These are phyloP conservation scores for Dipodomys ordii DNA, from an alignment of 2,113 vertebrate genomes.

Conservation along the genomic window DNA sequence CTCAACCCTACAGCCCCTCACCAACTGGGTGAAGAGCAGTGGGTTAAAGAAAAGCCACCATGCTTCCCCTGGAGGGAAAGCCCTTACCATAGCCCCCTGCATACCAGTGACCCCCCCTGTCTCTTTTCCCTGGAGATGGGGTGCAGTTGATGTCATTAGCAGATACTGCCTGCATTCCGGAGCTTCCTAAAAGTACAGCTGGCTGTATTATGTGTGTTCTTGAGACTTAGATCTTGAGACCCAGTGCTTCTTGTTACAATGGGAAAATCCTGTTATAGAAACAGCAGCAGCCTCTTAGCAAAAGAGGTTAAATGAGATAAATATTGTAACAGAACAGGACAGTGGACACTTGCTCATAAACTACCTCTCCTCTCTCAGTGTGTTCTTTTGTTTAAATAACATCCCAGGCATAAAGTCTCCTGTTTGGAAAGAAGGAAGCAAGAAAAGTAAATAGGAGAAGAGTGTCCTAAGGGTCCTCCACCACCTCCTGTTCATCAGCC, in stretches of 20 bases:
- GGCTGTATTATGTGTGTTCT: neutral
- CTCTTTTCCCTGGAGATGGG: neutral
- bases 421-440: neutral
- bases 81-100: too few relatives aligned
- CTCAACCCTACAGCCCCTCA: neutral
- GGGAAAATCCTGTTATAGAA: neutral
- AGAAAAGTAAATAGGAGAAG: neutral
- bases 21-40: neutral
- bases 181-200: neutral
- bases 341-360: too few relatives aligned
- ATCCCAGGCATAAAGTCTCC: neutral
- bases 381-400: neutral
- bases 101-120: rapidly evolving
- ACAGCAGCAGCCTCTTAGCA: neutral
- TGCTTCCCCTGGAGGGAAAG: neutral
- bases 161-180: neutral
- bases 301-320: neutral
- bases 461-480: neutral
- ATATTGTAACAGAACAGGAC: rapidly evolving
- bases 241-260: neutral
- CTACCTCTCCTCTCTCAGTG: neutral
- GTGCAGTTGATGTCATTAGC: neutral
- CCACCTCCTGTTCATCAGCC: neutral
- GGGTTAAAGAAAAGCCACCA: neutral
- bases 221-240: rapidly evolving